Evolutionary conservation across 1,140 invertebrate species (phyloP), one percentile per base, ranked within the genome.

Genomic region (fruit fly (Drosophila melanogaster)): DNA sequence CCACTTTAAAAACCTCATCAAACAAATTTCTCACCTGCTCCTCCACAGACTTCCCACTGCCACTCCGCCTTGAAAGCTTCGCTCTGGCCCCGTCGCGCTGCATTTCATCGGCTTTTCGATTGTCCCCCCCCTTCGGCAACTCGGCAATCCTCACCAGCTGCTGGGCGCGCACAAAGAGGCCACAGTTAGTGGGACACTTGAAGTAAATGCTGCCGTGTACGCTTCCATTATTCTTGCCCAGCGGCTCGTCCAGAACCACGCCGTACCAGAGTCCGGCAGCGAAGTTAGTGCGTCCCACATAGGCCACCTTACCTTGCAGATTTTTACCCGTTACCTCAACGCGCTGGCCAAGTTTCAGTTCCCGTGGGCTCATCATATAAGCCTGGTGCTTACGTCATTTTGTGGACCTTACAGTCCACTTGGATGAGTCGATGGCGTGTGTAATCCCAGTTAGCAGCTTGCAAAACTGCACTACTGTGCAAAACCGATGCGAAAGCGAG

Each of bases 181-280:
- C 97, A 94, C 95, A 94, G 92, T 97, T 97, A 46, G 96, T 95
- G 53, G 95, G 93, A 85, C 96, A 97, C 95, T 96, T 93, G 92
- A 98, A 98, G 92, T 98, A 98, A 17, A 94, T 92, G 84, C 96
- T 96, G 24, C 96, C 96, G 73, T 96, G 94, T 15, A 98, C 94
- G 55, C 95, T 95, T n/a, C 97, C 97, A 94, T 98, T 98, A 87
- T 98, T 98, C 92, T 97, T 98, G 26, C 97, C 97, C 92, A 96
- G 97, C 0, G 97, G 94, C 87, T 97, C 96, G 90, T 98, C 97
- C 50, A 98, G 93, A 73, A 97, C 95, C 3, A 98, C 94, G 7
- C 97, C 97, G 75, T 98, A 95, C 97, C 97, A 98, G 93, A 96
- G 97, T 40, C 97, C 97, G 58, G 94, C 92, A 0, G 97, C 96